phyloP scores from a whole-genome alignment of 2,888 invertebrate species.

The Zygaena filipendulae region DNA sequence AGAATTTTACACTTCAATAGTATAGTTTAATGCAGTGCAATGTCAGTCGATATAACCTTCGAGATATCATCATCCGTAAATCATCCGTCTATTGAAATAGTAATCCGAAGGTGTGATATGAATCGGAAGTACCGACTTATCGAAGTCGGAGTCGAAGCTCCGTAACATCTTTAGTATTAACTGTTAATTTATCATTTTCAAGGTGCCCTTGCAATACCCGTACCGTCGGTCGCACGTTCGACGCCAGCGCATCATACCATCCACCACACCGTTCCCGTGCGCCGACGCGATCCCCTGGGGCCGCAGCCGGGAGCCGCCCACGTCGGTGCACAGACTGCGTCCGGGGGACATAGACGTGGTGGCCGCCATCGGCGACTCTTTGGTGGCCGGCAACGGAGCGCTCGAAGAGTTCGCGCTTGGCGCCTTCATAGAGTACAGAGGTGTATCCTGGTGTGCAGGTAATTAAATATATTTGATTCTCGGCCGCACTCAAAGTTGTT shows the following conservation, averaged over 20 bases:
- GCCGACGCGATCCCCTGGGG: slow-evolving; percentile 44
- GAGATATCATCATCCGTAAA: no score
- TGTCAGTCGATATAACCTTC: no score
- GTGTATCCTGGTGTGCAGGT: slow-evolving; percentile 81
- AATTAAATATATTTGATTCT: slow-evolving; percentile 9
- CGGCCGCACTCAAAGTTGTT: no score
- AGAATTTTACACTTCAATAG: no score
- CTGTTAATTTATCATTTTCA: no score
- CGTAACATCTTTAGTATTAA: no score
- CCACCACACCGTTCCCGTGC: slow-evolving; percentile 70
- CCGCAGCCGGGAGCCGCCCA: slow-evolving; percentile 53
- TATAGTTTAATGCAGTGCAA: no score
- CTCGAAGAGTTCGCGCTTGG: slow-evolving; percentile 78
- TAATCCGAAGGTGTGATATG: no score
- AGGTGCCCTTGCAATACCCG: slow-evolving; percentile 50
- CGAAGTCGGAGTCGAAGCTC: no score
- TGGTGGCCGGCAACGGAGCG: slow-evolving; percentile 79
- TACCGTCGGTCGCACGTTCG: slow-evolving; percentile 50
- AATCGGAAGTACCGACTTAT: no score
- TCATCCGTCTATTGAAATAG: no score
- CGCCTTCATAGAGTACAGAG: slow-evolving; percentile 78
- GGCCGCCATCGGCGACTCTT: slow-evolving; percentile 77
- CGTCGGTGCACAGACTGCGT: slow-evolving; percentile 73
- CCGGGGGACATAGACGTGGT: slow-evolving; percentile 78
- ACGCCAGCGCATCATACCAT: slow-evolving; percentile 57